Base-by-base conservation (phyloP, 64 coral and sea anemone species). In the Pachyseris speciosa region DNA sequence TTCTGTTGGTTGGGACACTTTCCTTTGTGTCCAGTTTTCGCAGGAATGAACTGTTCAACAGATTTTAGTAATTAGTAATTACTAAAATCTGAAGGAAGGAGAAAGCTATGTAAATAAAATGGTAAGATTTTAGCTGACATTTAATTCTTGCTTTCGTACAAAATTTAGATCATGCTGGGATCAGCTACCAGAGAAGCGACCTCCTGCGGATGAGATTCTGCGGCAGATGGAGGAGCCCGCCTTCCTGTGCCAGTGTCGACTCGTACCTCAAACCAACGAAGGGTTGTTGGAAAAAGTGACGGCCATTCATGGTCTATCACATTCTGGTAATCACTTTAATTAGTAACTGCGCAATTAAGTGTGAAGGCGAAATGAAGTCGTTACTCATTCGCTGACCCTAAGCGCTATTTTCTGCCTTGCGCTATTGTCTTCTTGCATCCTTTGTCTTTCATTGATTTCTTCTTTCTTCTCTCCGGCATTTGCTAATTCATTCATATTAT, bases 221-320 rank as follows among this genome's bases (percentile, higher is more conserved):
- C 83, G 74, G 5, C 64, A 89, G 30, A 95, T 99, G 93, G 93
- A 99, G 60, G 90, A 99, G 26, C 90, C 97, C 27, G 86, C 90
- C 0, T 99, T 99, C 57, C 58, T 95, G 2, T 99, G 97, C 75
- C 97, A 95, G 51, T 95, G 64, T 77, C 93, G 97, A 48, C 84
- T 89, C n/a, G 74, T 99, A 71, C 97, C 97, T 9, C 75, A 84
- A 15, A 67, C 67, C 19, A 64, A 79, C 40, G 64, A 84, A 22
- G 83, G 45, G 51, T 80, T 89, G 17, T 37, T 99, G 74, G 97
- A 99, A 71, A 92, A 99, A 51, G 80, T 93, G 37, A 86, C 94
- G 32, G 52, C 94, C 17, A 87, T 95, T 48, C 86, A 99, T 93
- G 94, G 78, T 43, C 61, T 99, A 47, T 91, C 93, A 70, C 69